Conservation (phyloP, 2,888 invertebrate genomes). For the Hedya salicella region DNA sequence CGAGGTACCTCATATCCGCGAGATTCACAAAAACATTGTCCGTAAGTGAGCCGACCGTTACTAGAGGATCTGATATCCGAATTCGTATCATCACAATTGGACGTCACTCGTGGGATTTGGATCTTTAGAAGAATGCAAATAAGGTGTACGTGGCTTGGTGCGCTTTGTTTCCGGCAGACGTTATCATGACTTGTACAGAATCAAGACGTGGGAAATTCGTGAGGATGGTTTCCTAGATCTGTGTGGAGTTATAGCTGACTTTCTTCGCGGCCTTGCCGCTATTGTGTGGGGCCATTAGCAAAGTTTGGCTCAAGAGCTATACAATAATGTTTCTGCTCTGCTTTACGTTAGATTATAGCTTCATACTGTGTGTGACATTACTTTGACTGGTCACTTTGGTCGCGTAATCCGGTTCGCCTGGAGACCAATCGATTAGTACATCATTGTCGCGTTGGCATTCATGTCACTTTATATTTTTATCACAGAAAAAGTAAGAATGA, state of each 20-base stretch:
- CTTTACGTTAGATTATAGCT: constrained; percentile 14
- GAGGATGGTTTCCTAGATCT: constrained; percentile 51
- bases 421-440: constrained; percentile 27
- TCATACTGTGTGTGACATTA: constrained; percentile 33
- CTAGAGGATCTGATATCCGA: constrained; percentile 42
- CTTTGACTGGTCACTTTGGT: constrained; percentile 18
- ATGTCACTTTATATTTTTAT: background rate
- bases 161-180: constrained; percentile 35
- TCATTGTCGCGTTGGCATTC: constrained; percentile 13
- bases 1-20: constrained; percentile 35
- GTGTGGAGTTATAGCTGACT: constrained; percentile 36
- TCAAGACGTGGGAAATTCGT: constrained; percentile 64
- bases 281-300: constrained; percentile 24
- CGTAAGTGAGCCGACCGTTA: constrained; percentile 42
- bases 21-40: constrained; percentile 39
- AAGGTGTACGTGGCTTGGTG: constrained; percentile 6
- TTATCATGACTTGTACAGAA: constrained; percentile 45
- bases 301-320: constrained; percentile 20
- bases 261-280: constrained; percentile 43
- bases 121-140: constrained; percentile 19
- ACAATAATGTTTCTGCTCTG: constrained; percentile 10
- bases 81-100: constrained; percentile 39
- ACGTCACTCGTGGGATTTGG: constrained; percentile 10
- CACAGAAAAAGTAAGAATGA: too few relatives aligned
- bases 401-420: constrained; percentile 26